Conservation (phyloP, 92 coral and sea anemone species). For the Plumapathes pennacea region DNA sequence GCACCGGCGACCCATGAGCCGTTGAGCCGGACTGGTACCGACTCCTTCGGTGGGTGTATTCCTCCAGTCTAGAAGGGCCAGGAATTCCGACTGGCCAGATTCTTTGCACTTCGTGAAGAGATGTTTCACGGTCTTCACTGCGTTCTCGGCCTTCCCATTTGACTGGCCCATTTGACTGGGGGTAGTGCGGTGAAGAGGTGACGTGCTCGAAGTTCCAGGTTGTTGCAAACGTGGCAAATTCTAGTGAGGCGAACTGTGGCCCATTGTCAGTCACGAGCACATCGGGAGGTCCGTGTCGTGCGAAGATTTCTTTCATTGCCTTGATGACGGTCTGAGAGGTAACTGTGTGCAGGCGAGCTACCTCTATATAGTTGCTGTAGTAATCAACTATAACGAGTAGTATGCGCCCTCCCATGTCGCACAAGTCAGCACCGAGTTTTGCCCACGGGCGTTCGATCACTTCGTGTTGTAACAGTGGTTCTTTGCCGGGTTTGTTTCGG, state of each 20-base stretch:
- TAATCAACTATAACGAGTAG: constrained; percentile 50
- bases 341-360: constrained; percentile 34
- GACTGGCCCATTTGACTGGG: constrained; percentile 43
- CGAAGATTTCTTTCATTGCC: constrained; percentile 52
- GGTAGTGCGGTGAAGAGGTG: constrained; percentile 20
- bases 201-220: constrained; percentile 25
- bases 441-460: constrained; percentile 30
- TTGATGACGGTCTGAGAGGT: constrained; percentile 40
- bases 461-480: constrained; percentile 10
- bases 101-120: constrained; percentile 62
- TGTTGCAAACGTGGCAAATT: constrained; percentile 34
- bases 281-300: constrained; percentile 57
- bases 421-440: constrained; percentile 43
- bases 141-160: constrained; percentile 31
- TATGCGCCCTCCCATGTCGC: constrained; percentile 29
- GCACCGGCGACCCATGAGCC: constrained; percentile 53
- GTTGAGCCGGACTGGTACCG: constrained; percentile 47
- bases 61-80: constrained; percentile 30
- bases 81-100: too few relatives aligned
- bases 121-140: constrained; percentile 26
- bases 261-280: constrained; percentile 53
- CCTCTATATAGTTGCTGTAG: constrained; percentile 59
- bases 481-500: constrained; percentile 9
- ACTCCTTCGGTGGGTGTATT: constrained; percentile 47
- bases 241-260: constrained; percentile 39